These are phyloP conservation scores for Vannuccia rotundouncinata DNA, from an alignment of 2,888 invertebrate species.

Conservation along the genomic window DNA sequence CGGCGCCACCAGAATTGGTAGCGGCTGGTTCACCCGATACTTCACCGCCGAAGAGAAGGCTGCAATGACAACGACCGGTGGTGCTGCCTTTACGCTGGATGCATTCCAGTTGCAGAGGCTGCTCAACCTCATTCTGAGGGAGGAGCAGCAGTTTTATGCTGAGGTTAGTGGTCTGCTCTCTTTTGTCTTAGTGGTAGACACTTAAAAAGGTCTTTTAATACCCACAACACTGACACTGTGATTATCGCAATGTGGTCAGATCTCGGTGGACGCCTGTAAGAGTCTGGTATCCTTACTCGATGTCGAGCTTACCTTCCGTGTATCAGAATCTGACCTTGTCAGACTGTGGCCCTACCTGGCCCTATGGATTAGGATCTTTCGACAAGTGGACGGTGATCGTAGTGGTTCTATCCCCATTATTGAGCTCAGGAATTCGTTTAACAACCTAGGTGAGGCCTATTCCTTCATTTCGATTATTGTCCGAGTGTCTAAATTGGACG, in stretches of 20 bases:
- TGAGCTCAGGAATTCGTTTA: slow-evolving; percentile 7
- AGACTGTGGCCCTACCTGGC: not conserved
- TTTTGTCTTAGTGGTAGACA: too few relatives aligned
- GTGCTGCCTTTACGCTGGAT: not conserved
- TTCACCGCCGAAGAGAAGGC: not conserved
- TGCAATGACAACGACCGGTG: not conserved
- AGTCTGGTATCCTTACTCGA: not conserved
- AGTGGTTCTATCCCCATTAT: slow-evolving; percentile 1
- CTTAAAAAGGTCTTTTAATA: too few relatives aligned
- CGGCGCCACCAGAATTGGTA: not conserved
- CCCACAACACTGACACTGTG: too few relatives aligned
- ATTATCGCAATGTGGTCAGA: too few relatives aligned
- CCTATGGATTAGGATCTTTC: not conserved
- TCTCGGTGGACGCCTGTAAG: slow-evolving; percentile 11
- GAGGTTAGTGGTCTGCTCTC: not conserved
- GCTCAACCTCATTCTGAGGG: slow-evolving; percentile 12
- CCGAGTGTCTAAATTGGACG: too few relatives aligned
- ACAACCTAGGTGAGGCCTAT: not conserved
- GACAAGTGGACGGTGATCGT: not conserved
- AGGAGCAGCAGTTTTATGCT: slow-evolving; percentile 16
- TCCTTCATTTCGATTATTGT: too few relatives aligned
- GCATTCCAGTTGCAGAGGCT: slow-evolving; percentile 31
- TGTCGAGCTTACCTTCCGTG: not conserved
- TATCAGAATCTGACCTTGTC: not conserved
- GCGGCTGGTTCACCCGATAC: not conserved